Conservation (phyloP, 2,113 vertebrate genomes). For the Asarcornis scutulata region DNA sequence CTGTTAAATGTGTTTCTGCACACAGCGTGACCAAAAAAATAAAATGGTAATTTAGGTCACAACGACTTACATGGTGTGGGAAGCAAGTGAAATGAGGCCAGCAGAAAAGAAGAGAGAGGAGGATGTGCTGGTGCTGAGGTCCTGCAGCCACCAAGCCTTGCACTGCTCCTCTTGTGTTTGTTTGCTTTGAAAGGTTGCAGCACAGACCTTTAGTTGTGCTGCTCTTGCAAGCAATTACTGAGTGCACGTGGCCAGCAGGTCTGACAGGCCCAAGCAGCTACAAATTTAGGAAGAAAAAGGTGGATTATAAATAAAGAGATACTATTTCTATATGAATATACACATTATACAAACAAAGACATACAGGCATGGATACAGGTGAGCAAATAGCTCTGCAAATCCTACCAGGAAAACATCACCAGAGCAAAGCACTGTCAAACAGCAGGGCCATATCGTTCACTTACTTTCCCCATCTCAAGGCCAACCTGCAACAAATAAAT, state of each 20-base stretch:
- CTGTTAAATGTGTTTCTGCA: neutral
- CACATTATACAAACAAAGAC: neutral
- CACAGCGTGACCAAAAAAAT: fast-evolving
- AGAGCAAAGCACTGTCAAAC: neutral
- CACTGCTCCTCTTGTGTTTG: neutral
- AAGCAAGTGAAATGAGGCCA: neutral
- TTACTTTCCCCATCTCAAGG: neutral
- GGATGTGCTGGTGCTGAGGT: neutral
- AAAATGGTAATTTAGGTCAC: neutral
- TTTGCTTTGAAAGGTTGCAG: neutral
- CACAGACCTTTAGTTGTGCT: neutral
- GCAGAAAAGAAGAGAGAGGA: neutral
- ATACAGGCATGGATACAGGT: neutral
- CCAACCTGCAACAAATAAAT: fast-evolving
- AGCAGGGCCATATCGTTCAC: neutral
- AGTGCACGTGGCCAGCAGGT: neutral
- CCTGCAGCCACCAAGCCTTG: neutral
- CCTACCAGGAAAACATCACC: neutral
- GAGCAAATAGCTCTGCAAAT: neutral
- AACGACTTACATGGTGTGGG: neutral
- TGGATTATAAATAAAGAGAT: neutral
- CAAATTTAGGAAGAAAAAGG: neutral
- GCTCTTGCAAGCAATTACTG: neutral
- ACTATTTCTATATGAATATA: neutral
- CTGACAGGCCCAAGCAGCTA: neutral